A percentile compares a stretch with the other conserved stretches of the same genome.
Evolutionary conservation across 2,888 invertebrate species (phyloP).

Genomic region (Apantesis nais): DNA sequence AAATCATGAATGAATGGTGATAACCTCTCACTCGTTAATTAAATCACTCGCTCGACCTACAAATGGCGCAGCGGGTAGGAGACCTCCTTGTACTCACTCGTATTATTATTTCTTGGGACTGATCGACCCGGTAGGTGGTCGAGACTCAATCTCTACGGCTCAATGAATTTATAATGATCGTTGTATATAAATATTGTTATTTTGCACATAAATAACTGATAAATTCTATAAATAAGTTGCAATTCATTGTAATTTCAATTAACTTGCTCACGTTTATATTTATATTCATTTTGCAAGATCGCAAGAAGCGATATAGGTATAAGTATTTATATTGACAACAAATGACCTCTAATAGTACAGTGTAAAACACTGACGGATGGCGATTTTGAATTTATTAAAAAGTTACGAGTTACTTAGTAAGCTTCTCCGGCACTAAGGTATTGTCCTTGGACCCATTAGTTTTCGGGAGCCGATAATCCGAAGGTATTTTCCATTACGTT

Average conservation of each 20-base stretch:
- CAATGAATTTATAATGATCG: conserved; percentile 2
- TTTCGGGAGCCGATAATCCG: background rate
- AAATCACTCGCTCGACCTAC: conserved; percentile 8
- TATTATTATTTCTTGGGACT: conserved; percentile 20
- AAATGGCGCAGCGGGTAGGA: background rate
- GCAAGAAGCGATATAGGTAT: background rate
- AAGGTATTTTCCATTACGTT: too few species aligned
- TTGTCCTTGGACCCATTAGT: background rate
- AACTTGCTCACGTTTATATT: background rate
- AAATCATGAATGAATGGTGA: conserved; percentile 1
- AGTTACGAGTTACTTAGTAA: background rate
- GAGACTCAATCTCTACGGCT: background rate
- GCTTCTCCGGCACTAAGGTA: background rate
- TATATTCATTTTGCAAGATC: background rate
- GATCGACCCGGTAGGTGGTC: conserved; percentile 13
- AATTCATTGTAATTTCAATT: background rate
- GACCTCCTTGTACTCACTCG: background rate
- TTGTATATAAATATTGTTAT: conserved; percentile 1
- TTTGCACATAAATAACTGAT: background rate
- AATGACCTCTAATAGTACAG: background rate
- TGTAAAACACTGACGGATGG: too few species aligned
- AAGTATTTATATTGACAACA: background rate
- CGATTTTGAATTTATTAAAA: too few species aligned
- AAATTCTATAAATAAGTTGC: background rate
- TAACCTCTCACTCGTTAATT: conserved; percentile 16